Percentiles rank a stretch among this genome's conserved stretches.
Conservation (phyloP, 64 coral and sea anemone species). For the Anthopleura sola region DNA sequence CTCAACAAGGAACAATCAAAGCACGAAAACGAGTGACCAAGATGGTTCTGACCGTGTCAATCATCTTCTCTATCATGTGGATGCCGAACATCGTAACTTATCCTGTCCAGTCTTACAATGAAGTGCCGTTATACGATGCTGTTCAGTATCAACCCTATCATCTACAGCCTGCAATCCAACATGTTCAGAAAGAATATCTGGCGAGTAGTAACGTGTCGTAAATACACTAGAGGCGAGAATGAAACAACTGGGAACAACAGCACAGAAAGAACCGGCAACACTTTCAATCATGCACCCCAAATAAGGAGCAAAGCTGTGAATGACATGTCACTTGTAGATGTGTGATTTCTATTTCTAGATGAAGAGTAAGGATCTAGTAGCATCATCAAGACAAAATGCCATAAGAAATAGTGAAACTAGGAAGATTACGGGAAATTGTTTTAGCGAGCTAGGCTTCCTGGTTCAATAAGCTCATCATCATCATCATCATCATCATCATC, state of each 20-base stretch:
- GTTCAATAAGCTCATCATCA: too few species aligned
- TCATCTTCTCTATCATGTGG: slow-evolving; percentile 17
- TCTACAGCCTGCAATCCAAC: slow-evolving; percentile 27
- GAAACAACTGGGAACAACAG: background rate
- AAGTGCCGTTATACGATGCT: background rate
- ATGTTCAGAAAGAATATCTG: slow-evolving; percentile 7
- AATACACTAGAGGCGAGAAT: background rate
- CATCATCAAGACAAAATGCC: too few species aligned
- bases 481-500: too few species aligned
- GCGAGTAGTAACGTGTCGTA: slow-evolving; percentile 5
- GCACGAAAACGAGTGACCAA: background rate
- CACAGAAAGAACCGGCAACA: background rate
- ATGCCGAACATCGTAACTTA: background rate
- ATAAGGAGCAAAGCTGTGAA: background rate
- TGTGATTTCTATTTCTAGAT: too few species aligned
- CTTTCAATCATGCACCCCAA: background rate
- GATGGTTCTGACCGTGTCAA: slow-evolving; percentile 16
- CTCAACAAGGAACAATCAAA: background rate
- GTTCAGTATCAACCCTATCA: slow-evolving; percentile 10
- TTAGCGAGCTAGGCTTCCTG: too few species aligned
- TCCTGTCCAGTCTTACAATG: background rate
- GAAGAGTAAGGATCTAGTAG: too few species aligned
- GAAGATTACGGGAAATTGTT: too few species aligned
- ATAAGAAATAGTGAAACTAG: too few species aligned
- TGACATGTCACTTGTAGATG: background rate